These are phyloP conservation scores for Heliconius hewitsoni DNA, from an alignment of 1,140 invertebrate genomes.

Conservation along the genomic window DNA sequence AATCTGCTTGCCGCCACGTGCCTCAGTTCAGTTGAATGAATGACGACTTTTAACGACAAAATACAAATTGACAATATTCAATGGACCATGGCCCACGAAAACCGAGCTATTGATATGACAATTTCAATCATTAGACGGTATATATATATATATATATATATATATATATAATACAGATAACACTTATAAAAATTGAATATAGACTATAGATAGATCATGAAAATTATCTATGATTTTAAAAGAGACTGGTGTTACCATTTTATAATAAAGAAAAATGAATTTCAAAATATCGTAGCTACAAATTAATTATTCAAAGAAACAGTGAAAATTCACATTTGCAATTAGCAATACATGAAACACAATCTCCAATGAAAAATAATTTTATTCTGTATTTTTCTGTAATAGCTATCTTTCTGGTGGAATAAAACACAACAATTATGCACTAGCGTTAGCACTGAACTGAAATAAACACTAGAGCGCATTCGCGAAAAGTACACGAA, in stretches of 20 bases:
- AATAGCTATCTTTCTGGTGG: background rate
- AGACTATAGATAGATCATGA: too few relatives aligned
- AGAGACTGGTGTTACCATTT: slow-evolving; percentile 2
- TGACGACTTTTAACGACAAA: background rate
- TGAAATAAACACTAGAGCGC: background rate
- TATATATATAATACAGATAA: too few relatives aligned
- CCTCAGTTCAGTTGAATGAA: background rate
- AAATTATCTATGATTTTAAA: background rate
- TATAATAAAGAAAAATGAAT: background rate
- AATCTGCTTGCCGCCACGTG: background rate
- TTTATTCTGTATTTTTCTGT: background rate
- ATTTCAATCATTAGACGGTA: too few relatives aligned
- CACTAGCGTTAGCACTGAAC: background rate
- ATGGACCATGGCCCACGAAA: background rate
- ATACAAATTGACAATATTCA: background rate
- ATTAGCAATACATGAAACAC: background rate
- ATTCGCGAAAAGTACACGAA: background rate
- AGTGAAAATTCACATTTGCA: background rate
- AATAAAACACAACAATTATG: background rate
- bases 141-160: too few relatives aligned
- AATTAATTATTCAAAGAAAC: background rate
- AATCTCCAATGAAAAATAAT: background rate
- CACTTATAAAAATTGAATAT: background rate
- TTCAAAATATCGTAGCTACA: background rate
- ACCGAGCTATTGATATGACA: background rate